Evolutionary conservation across 1,140 invertebrate genomes (phyloP), one percentile per base, ranked within the genome.

Genomic region (Tetramorium parvispinum): DNA sequence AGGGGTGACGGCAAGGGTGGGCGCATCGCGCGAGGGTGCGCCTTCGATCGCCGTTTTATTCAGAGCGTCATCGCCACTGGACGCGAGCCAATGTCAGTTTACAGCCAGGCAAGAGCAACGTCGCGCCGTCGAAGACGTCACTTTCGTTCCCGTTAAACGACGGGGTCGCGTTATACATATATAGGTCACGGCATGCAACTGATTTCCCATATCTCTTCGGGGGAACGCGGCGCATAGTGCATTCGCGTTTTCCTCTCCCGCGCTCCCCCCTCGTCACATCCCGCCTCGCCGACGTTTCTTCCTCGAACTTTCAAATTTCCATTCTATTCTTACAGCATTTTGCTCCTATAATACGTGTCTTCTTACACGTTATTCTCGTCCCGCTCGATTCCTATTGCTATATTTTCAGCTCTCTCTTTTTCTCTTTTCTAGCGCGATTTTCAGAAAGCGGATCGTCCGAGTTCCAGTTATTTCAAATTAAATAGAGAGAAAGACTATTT

Each of bases 1-100:
- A 61, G 24, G 16, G 46, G 1, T 16, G 10, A 13, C 32, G 32
- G 75, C 43, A 46, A 40, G 21, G n/a, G 21, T 27, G 49, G 40
- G 57, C 21, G 16, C 21, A 24, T 49, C 18, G 24, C 57, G 32
- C 57, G 37, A 61, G 40, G 40, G 65, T 43, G 24, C 13, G 37
- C 65, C 43, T 63, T 53, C 59, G 59, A 49, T 73, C 40, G 86
- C 59, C 24, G 61, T 27, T 88, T 88, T 87, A 83, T 88, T 88
- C 75, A 73, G 61, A 70, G 76, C 43, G n/a, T 57, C 43, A 46
- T 49, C 65, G 16, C 18, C 24, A 43, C 70, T 88, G 87, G 87
- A 83, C 86, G 16, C n/a, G 13, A 88, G 87, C 86, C 87, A 87
- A 68, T 53, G 63, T 82, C 66, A 66, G 71, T 75, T 82, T 75